A percentile compares a stretch with the other conserved stretches of the same genome.
These are phyloP conservation scores for Podiceps cristatus DNA, from an alignment of 2,113 vertebrate species.

Conservation along the genomic window DNA sequence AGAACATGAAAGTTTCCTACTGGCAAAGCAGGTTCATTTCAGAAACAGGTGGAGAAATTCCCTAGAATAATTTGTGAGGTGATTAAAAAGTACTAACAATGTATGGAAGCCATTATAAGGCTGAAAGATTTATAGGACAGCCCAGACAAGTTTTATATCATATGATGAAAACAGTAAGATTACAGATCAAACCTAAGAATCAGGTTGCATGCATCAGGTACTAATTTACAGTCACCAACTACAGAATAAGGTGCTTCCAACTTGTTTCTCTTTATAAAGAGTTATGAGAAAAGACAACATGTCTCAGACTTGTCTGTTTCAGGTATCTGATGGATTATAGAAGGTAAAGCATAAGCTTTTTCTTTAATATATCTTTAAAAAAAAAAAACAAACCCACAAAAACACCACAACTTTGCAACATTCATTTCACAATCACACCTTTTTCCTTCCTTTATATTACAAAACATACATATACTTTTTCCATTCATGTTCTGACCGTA, in stretches of 20 bases:
- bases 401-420: background rate
- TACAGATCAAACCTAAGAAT: slow-evolving; percentile 14
- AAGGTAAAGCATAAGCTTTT: background rate
- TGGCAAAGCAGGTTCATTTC: background rate
- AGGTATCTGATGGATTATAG: background rate
- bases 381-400: background rate
- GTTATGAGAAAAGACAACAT: background rate
- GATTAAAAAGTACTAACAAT: background rate
- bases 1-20: background rate
- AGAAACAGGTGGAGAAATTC: background rate
- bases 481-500: background rate
- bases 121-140: slow-evolving; percentile 12
- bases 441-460: background rate
- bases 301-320: background rate
- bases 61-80: background rate
- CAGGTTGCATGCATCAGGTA: background rate
- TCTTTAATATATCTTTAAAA: no score
- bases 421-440: background rate
- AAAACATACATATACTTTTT: background rate
- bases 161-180: slow-evolving; percentile 10
- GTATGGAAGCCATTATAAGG: background rate
- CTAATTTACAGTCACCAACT: background rate
- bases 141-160: slow-evolving; percentile 1
- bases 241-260: background rate
- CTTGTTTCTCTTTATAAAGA: background rate